phyloP scores from a whole-genome alignment of 1,140 invertebrate species.

The Drosophila ogumai region DNA sequence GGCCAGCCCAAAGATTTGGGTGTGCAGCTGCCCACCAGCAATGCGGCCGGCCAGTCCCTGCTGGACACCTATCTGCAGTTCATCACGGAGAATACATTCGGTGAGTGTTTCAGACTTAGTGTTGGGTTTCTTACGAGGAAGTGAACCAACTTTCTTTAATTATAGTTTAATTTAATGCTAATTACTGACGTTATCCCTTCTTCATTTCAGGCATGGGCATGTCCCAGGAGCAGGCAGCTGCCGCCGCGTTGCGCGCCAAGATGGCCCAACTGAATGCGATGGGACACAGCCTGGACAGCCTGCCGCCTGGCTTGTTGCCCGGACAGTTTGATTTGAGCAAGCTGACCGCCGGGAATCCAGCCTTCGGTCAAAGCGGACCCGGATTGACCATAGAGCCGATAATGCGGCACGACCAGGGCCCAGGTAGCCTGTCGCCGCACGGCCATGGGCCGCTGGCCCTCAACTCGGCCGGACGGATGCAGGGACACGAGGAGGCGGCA shows the following conservation, averaged over 20 bases:
- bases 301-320: slow-evolving; percentile 73
- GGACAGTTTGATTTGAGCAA: slow-evolving; percentile 81
- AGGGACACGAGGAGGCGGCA: slow-evolving; percentile 38
- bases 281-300: slow-evolving; percentile 87
- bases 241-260: slow-evolving; percentile 88
- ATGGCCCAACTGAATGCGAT: slow-evolving; percentile 90
- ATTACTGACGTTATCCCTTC: background rate
- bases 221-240: slow-evolving; percentile 86
- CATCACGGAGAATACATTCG: slow-evolving; percentile 92
- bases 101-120: slow-evolving; percentile 69
- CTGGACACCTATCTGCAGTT: slow-evolving; percentile 94
- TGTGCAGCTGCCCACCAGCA: slow-evolving; percentile 77
- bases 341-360: slow-evolving; percentile 51
- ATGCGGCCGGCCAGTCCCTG: slow-evolving; percentile 89
- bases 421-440: slow-evolving; percentile 58
- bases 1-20: slow-evolving; percentile 85
- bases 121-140: too few species aligned
- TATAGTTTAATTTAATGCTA: background rate
- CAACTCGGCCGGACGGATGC: slow-evolving; percentile 51
- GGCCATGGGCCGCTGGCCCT: slow-evolving; percentile 51
- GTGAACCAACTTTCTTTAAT: too few species aligned
- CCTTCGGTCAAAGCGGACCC: slow-evolving; percentile 46
- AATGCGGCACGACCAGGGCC: slow-evolving; percentile 61
- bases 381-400: slow-evolving; percentile 76
- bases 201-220: slow-evolving; percentile 85